Conservation (phyloP, 1,140 invertebrate genomes). For the Gryon sp. region DNA sequence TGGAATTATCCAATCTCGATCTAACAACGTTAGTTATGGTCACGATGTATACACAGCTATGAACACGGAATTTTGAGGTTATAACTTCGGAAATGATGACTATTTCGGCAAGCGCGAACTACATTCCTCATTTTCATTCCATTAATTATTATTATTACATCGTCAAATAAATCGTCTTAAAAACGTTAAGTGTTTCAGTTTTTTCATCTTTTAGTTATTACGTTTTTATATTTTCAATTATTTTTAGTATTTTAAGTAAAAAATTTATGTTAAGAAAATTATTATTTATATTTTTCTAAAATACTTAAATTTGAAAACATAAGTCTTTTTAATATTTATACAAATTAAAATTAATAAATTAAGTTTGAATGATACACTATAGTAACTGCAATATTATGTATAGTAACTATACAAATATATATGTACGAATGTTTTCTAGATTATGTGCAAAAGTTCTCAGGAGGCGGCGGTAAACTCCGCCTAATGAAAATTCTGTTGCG, state of each 20-base stretch:
- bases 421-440: slow-evolving; percentile 52
- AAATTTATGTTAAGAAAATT: too few relatives aligned
- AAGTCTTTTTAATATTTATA: too few relatives aligned
- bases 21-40: slow-evolving; percentile 45
- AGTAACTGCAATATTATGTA: slow-evolving; percentile 22
- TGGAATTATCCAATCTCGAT: slow-evolving; percentile 72
- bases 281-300: too few relatives aligned
- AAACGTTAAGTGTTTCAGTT: too few relatives aligned
- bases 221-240: too few relatives aligned
- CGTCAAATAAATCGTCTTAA: too few relatives aligned
- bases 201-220: too few relatives aligned
- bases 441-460: slow-evolving; percentile 61
- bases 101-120: neutral
- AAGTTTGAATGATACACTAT: slow-evolving; percentile 23
- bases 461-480: slow-evolving; percentile 51
- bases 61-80: slow-evolving; percentile 46
- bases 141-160: neutral
- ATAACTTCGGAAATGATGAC: slow-evolving; percentile 25
- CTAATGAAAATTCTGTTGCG: slow-evolving; percentile 61
- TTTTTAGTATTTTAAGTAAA: too few relatives aligned
- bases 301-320: too few relatives aligned
- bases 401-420: slow-evolving; percentile 42
- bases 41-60: slow-evolving; percentile 36
- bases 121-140: slow-evolving; percentile 8
- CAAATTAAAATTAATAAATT: too few relatives aligned